Conservation (phyloP, 2,888 invertebrate genomes). For the Epinotia nisella region DNA sequence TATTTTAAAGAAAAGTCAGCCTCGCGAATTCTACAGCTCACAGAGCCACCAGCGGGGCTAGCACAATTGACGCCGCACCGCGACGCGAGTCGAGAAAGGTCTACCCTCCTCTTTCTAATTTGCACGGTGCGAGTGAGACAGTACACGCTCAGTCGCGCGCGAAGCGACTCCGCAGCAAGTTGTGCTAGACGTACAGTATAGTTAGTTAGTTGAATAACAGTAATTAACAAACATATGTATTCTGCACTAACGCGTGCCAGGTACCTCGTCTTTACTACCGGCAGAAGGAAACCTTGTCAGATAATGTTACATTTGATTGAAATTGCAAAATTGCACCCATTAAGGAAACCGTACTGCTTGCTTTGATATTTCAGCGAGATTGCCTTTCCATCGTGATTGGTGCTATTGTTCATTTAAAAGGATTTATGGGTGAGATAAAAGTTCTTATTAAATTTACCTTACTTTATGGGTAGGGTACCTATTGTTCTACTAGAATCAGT, state of each 20-base stretch:
- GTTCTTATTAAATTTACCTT: constrained; percentile 43
- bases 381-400: constrained; percentile 60
- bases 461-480: constrained; percentile 27
- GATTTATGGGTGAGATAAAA: constrained; percentile 51
- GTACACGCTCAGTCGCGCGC: too few relatives aligned
- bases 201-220: background rate
- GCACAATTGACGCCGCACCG: too few relatives aligned
- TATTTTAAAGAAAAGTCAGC: too few relatives aligned
- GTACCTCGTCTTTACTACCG: constrained; percentile 44
- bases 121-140: too few relatives aligned
- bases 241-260: constrained; percentile 9
- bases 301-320: constrained; percentile 67
- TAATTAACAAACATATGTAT: too few relatives aligned
- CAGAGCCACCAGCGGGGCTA: too few relatives aligned
- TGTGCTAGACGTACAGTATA: too few relatives aligned
- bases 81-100: too few relatives aligned
- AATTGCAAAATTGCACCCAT: constrained; percentile 66
- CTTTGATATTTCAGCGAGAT: constrained; percentile 52
- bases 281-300: constrained; percentile 50
- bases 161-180: too few relatives aligned
- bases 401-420: constrained; percentile 62
- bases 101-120: too few relatives aligned
- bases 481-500: constrained; percentile 23
- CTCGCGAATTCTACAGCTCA: too few relatives aligned
- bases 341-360: constrained; percentile 53